Evolutionary conservation across 2,888 invertebrate species (phyloP).

Genomic region (Melolontha melolontha): DNA sequence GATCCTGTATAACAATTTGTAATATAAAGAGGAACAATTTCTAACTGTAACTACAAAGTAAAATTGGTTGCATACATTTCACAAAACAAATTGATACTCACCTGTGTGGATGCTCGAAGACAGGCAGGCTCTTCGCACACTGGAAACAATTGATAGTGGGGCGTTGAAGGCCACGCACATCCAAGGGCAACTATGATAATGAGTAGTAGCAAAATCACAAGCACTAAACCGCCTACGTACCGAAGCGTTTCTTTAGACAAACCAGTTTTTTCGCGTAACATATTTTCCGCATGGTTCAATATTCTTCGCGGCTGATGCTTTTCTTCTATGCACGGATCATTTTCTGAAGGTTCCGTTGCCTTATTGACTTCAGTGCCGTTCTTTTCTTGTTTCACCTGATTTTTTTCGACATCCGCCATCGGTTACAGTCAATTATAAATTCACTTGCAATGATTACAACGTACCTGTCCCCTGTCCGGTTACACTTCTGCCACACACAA

Average conservation of each 20-base stretch:
- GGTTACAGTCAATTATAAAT: background rate
- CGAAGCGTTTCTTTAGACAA: constrained; percentile 56
- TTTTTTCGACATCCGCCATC: constrained; percentile 45
- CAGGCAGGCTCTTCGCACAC: constrained; percentile 67
- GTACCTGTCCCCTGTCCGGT: too few relatives aligned
- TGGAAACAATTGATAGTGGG: constrained; percentile 61
- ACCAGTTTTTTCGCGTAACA: constrained; percentile 56
- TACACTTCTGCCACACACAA: too few relatives aligned
- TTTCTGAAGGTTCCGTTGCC: constrained; percentile 52
- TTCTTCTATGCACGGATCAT: constrained; percentile 58
- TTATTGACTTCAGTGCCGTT: constrained; percentile 48
- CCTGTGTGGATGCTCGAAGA: constrained; percentile 68
- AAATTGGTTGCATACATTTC: constrained; percentile 29
- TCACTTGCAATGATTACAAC: background rate
- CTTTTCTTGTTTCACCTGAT: constrained; percentile 41
- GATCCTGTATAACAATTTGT: too few relatives aligned
- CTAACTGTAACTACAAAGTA: background rate
- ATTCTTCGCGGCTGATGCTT: constrained; percentile 43
- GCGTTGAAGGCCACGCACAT: constrained; percentile 65
- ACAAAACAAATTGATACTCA: constrained; percentile 50
- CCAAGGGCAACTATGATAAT: constrained; percentile 65
- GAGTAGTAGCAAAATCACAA: constrained; percentile 62
- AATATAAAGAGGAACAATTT: too few relatives aligned
- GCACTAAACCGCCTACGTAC: constrained; percentile 52
- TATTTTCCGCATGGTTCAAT: constrained; percentile 51